These are phyloP conservation scores for Sternotherus odoratus DNA, from an alignment of 2,797 vertebrate genomes.

Conservation along the genomic window DNA sequence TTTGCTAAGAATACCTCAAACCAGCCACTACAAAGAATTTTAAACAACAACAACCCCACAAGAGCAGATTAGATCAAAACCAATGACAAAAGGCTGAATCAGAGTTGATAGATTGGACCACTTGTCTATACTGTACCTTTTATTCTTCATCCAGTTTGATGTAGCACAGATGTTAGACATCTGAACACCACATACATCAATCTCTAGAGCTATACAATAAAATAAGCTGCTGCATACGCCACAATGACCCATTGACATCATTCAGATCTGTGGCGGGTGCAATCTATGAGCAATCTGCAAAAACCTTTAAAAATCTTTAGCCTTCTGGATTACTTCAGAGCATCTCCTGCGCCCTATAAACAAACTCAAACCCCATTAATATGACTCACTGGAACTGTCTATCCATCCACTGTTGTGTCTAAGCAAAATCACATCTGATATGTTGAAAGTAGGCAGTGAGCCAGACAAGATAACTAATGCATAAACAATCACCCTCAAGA, in stretches of 20 bases:
- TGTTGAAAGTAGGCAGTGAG: background rate
- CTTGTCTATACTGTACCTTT: background rate
- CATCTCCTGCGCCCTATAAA: background rate
- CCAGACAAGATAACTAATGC: background rate
- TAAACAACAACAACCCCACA: background rate
- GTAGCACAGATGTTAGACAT: background rate
- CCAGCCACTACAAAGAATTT: background rate
- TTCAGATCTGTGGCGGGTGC: background rate
- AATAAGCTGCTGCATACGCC: background rate
- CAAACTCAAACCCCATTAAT: background rate
- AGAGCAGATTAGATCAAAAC: background rate
- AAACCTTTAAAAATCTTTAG: background rate
- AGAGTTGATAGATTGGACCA: background rate
- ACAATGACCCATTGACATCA: rapidly evolving
- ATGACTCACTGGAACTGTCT: background rate
- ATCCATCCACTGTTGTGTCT: background rate
- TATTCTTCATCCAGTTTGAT: background rate
- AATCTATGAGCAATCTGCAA: background rate
- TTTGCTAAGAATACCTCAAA: background rate
- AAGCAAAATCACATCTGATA: background rate
- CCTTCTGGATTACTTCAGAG: constrained; percentile 18
- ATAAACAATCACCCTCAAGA: constrained; percentile 30
- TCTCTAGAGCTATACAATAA: background rate
- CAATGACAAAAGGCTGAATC: background rate
- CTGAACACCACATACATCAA: background rate